Evolutionary conservation across 2,113 vertebrate species (phyloP).

Genomic region (Saguinus midas): DNA sequence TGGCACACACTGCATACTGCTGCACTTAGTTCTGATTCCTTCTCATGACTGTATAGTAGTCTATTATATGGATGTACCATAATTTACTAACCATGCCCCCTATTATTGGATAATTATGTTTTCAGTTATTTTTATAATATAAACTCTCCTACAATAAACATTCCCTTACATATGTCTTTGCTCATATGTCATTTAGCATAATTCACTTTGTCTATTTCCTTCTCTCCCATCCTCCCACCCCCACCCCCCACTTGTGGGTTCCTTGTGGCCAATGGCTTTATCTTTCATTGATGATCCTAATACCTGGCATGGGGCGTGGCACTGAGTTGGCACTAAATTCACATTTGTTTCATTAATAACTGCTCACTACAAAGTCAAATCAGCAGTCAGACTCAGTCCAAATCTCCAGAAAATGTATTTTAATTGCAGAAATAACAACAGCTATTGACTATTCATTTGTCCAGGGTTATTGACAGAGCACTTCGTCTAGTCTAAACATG

Average conservation of each 20-base stretch:
- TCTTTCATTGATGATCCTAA: not conserved
- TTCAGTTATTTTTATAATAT: not conserved
- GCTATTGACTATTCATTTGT: not conserved
- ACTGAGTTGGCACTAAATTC: not conserved
- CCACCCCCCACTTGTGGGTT: not conserved
- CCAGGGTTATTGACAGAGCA: not conserved
- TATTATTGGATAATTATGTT: not conserved
- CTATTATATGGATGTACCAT: not conserved
- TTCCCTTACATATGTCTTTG: not conserved
- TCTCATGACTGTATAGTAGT: not conserved
- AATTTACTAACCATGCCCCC: not conserved
- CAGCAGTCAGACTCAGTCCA: not conserved
- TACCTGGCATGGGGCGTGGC: not conserved
- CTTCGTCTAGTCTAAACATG: not conserved
- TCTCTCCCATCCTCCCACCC: not conserved
- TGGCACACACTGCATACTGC: not conserved
- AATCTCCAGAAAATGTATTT: not conserved
- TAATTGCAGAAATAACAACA: not conserved
- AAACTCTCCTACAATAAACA: not conserved
- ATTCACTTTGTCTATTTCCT: not conserved
- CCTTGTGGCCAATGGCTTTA: not conserved
- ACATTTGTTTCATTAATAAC: not conserved
- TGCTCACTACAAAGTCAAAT: not conserved
- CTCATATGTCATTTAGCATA: not conserved
- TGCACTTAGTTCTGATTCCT: not conserved